A percentile compares a stretch with the other conserved stretches of the same genome.
These are phyloP conservation scores for Cottoperca gobio DNA, from an alignment of 2,797 vertebrate genomes.

Conservation along the genomic window DNA sequence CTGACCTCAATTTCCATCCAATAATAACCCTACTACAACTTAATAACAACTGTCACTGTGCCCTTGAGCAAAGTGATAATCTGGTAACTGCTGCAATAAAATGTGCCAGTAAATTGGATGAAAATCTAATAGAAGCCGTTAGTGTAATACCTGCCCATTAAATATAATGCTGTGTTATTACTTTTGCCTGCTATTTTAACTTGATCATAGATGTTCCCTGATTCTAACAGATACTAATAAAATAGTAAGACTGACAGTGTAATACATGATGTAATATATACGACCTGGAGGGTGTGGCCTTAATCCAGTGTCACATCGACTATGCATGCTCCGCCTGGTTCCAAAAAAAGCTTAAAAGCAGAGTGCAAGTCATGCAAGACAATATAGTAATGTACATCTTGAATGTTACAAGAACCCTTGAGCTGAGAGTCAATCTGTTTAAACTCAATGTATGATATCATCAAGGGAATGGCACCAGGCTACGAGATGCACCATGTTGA, in stretches of 20 bases:
- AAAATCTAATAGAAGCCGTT: conserved; percentile 40
- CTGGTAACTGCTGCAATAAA: conserved; percentile 51
- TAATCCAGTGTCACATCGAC: no score
- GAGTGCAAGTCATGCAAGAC: no score
- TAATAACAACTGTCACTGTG: conserved; percentile 42
- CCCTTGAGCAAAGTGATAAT: conserved; percentile 60
- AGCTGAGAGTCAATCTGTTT: background rate
- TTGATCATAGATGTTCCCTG: background rate
- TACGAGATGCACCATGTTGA: background rate
- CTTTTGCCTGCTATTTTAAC: conserved; percentile 6
- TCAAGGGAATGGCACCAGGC: background rate
- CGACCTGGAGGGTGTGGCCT: no score
- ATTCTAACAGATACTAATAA: conserved; percentile 1
- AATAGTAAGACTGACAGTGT: conserved; percentile 6
- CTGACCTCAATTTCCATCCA: conserved; percentile 34
- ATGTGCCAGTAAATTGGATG: conserved; percentile 13
- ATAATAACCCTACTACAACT: conserved; percentile 22
- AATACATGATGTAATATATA: background rate
- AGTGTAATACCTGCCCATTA: conserved; percentile 1
- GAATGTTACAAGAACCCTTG: no score
- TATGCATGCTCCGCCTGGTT: no score
- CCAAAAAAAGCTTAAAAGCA: no score
- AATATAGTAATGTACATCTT: no score
- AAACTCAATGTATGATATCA: background rate
- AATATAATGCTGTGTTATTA: conserved; percentile 24